Conservation (phyloP, 1,140 invertebrate genomes). For the Ridgeia piscesae region DNA sequence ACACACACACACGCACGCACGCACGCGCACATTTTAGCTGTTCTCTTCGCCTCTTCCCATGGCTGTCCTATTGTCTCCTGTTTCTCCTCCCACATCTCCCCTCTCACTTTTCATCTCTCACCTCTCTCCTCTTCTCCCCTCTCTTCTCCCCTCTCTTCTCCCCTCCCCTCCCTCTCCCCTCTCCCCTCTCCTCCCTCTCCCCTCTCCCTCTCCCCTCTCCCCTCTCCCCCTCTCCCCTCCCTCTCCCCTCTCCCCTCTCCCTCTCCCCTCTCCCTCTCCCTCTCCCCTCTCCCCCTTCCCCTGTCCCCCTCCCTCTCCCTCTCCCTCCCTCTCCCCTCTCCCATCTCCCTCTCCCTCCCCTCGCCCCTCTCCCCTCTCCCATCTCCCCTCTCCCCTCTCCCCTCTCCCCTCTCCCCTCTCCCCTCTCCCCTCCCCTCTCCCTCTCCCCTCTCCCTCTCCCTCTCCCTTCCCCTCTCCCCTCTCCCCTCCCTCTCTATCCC, state of each 20-base stretch:
- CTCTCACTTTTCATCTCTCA: background rate
- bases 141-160: background rate
- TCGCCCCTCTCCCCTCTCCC: background rate
- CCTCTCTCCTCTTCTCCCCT: background rate
- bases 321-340: background rate
- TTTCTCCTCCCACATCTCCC: background rate
- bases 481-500: too few species aligned
- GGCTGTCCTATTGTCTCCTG: background rate
- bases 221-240: background rate
- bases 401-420: background rate
- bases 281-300: background rate
- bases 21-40: background rate
- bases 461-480: background rate
- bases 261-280: background rate
- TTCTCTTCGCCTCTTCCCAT: background rate
- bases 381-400: background rate
- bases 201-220: background rate
- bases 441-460: background rate
- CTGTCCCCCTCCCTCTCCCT: background rate
- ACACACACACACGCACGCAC: too few species aligned
- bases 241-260: background rate
- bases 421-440: background rate
- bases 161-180: background rate
- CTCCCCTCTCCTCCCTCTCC: background rate
- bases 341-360: background rate